Evolutionary conservation across 2,113 vertebrate species (phyloP).

Genomic region (Carlito syrichta): DNA sequence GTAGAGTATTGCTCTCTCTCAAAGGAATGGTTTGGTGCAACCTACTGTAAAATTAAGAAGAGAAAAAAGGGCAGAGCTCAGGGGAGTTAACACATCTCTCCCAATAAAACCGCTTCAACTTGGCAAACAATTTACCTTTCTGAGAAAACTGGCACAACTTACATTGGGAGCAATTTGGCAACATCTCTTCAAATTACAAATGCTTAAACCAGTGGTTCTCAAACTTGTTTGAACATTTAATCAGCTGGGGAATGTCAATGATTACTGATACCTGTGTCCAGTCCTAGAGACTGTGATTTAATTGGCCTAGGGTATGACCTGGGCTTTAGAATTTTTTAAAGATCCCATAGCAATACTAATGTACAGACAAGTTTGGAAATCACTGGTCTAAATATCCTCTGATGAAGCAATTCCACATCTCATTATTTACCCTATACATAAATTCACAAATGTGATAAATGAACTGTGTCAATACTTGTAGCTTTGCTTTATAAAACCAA

Average conservation of each 20-base stretch:
- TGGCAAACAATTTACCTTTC: neutral
- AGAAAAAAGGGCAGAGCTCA: neutral
- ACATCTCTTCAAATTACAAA: neutral
- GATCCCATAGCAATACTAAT: neutral
- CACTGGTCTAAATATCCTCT: neutral
- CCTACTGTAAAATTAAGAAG: neutral
- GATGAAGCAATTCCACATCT: neutral
- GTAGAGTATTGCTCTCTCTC: neutral
- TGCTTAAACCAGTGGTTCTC: neutral
- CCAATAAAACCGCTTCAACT: neutral
- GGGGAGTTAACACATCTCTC: neutral
- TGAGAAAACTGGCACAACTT: neutral
- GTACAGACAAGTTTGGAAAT: neutral
- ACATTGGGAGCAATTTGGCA: neutral
- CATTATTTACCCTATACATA: neutral
- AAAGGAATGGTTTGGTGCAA: neutral
- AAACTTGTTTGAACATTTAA: fast-evolving
- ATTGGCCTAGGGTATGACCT: neutral
- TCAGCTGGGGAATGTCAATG: neutral
- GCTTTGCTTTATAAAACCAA: neutral
- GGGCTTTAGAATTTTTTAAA: neutral
- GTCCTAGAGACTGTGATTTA: neutral
- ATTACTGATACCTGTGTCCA: no score
- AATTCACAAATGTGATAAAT: neutral
- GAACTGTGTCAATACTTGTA: neutral